Conservation (phyloP, 2,888 invertebrate genomes). For the Formica aserva region DNA sequence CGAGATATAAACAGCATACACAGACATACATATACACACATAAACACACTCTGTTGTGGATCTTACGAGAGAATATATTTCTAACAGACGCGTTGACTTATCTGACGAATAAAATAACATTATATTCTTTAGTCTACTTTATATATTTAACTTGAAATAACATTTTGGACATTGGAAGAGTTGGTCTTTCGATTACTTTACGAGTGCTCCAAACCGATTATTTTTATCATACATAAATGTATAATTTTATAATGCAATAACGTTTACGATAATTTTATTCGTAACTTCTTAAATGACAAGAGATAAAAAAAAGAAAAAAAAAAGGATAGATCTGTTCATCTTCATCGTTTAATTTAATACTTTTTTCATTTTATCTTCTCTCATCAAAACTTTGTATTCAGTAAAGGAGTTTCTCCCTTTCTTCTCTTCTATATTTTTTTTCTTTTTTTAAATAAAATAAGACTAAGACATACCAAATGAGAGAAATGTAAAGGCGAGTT, state of each 20-base stretch:
- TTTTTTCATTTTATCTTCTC: slow-evolving; percentile 74
- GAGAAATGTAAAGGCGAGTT: slow-evolving; percentile 84
- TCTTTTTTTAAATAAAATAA: slow-evolving; percentile 79
- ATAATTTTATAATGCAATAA: slow-evolving; percentile 71
- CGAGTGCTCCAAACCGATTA: slow-evolving; percentile 77
- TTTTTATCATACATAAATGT: slow-evolving; percentile 69
- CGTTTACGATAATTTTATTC: slow-evolving; percentile 66
- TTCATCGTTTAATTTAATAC: slow-evolving; percentile 77
- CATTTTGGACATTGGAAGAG: slow-evolving; percentile 46
- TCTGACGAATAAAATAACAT: slow-evolving; percentile 23
- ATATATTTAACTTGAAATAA: slow-evolving; percentile 50
- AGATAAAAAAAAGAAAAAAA: slow-evolving; percentile 17
- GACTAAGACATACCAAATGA: slow-evolving; percentile 86
- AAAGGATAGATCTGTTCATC: slow-evolving; percentile 81
- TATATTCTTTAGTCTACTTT: slow-evolving; percentile 35
- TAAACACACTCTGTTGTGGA: slow-evolving; percentile 19
- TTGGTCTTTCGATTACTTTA: slow-evolving; percentile 79
- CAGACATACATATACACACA: slow-evolving; percentile 10
- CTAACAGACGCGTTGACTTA: slow-evolving; percentile 30
- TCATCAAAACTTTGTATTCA: slow-evolving; percentile 77
- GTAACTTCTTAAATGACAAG: slow-evolving; percentile 64
- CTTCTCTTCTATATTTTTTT: slow-evolving; percentile 57
- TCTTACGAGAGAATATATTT: slow-evolving; percentile 44
- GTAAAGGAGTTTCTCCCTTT: slow-evolving; percentile 66
- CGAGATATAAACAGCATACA: slow-evolving; percentile 1